Conservation (phyloP, 2,888 invertebrate species). For the Cryptosula pallasiana region DNA sequence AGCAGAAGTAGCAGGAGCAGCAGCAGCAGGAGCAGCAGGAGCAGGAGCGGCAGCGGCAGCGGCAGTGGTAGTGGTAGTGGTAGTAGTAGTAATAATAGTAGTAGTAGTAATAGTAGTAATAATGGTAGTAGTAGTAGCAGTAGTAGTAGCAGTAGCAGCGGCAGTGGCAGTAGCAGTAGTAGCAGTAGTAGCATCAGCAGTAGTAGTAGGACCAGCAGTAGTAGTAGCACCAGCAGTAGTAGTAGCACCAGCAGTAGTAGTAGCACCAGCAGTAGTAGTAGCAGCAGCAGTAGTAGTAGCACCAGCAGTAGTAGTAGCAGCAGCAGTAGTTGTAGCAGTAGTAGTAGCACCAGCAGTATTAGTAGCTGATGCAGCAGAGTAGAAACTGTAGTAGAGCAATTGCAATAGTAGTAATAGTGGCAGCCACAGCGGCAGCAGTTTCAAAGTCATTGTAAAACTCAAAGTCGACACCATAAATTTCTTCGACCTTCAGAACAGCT, state of each 20-base stretch:
- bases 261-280: background rate
- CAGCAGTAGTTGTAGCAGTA: background rate
- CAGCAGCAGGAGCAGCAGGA: background rate
- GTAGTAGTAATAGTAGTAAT: constrained; percentile 26
- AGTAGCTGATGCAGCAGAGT: background rate
- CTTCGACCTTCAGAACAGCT: too few relatives aligned
- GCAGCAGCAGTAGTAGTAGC: background rate
- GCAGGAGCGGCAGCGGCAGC: background rate
- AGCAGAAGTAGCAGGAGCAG: background rate
- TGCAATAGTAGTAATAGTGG: background rate
- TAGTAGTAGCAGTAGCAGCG: constrained; percentile 23
- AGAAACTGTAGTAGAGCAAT: background rate
- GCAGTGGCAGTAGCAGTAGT: background rate
- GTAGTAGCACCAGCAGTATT: background rate
- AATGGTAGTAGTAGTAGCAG: constrained; percentile 25
- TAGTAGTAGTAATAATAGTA: constrained; percentile 27
- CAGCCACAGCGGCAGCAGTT: background rate
- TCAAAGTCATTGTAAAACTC: too few relatives aligned
- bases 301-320: background rate
- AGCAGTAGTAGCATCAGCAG: background rate
- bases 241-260: background rate
- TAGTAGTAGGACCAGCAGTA: background rate
- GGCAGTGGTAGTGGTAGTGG: constrained; percentile 5
- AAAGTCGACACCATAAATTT: too few relatives aligned
- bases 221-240: background rate